Base-by-base conservation (phyloP, 2,797 vertebrate genomes). In the Craterocephalus amniculus region DNA sequence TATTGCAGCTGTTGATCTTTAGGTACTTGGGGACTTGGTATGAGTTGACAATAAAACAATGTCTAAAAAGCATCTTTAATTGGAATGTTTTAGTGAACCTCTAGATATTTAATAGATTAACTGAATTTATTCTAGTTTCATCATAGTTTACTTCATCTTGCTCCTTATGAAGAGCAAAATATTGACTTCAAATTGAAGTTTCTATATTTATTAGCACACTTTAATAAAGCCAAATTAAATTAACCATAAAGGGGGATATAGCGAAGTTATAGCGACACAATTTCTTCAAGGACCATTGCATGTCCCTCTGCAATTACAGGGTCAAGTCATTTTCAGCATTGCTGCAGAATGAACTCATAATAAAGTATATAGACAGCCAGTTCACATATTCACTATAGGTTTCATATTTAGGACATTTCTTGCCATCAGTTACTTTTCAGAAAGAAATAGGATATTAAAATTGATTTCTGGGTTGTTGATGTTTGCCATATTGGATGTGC, bases 221-320 rank as follows among this genome's bases (percentile, higher is more conserved):
- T 55, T 61, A 67, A 76, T 75, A 76, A 72, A 81, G 70, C 38
- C 36, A 59, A 77, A 87, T 84, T 34, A 78, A 82, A 78, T 83
- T 36, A 80, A 67, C 14, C 14, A n/a, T 40, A 40, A 34, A n/a
- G 26, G n/a, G 45, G 31, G n/a, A n/a, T n/a, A n/a, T n/a, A n/a
- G n/a, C n/a, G 48, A 56, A 61, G 61, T 67, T 69, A 79, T 26
- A 22, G 70, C 31, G 31, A 45, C 32, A 62, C 29, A 24, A 67
- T 66, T 52, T 76, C 54, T 84, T 59, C 10, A n/a, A 36, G 59
- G 71, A 73, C 34, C 3, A 4, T 58, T n/a, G 63, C 26, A 48
- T 69, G 61, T 75, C 71, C 72, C 68, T 62, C n/a, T 70, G 73
- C 65, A 80, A 80, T 84, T 80, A 80, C 34, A 68, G 48, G 59